phyloP scores from a whole-genome alignment of 2,113 vertebrate species.

The Steatornis caripensis region DNA sequence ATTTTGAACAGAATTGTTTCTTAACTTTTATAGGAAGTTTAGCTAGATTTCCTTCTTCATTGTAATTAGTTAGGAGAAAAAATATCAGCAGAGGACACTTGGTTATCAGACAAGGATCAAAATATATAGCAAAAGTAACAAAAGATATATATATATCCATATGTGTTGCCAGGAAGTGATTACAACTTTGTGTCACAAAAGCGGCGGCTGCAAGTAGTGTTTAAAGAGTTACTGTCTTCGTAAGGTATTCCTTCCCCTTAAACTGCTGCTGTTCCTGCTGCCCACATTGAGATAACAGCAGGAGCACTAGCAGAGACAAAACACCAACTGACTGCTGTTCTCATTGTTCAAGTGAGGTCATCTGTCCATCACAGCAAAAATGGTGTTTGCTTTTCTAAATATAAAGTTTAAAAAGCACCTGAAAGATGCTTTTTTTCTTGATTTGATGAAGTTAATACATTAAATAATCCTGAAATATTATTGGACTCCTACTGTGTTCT shows the following conservation, averaged over 20 bases:
- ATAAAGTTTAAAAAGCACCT: no score
- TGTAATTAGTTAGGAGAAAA: conserved; percentile 6
- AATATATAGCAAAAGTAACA: not conserved
- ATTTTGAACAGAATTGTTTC: conserved; percentile 56
- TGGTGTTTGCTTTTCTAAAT: not conserved
- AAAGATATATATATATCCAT: not conserved
- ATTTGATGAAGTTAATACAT: not conserved
- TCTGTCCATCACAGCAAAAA: not conserved
- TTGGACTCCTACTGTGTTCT: not conserved
- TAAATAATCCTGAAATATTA: not conserved
- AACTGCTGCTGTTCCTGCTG: not conserved
- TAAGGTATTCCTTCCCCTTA: not conserved
- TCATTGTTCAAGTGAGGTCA: not conserved
- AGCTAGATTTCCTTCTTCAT: conserved; percentile 1
- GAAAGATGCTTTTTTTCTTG: no score
- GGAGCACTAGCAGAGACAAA: not conserved
- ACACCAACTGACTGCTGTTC: not conserved
- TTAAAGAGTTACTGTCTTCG: not conserved
- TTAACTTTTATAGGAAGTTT: conserved; percentile 47
- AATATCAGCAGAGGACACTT: conserved; percentile 1
- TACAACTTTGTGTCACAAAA: not conserved
- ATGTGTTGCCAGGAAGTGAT: conserved; percentile 15
- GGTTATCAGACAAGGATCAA: not conserved
- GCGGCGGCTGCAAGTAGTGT: not conserved
- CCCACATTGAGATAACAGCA: not conserved